Conservation (phyloP, 2,888 invertebrate genomes). For the Opisthograptis luteolata region DNA sequence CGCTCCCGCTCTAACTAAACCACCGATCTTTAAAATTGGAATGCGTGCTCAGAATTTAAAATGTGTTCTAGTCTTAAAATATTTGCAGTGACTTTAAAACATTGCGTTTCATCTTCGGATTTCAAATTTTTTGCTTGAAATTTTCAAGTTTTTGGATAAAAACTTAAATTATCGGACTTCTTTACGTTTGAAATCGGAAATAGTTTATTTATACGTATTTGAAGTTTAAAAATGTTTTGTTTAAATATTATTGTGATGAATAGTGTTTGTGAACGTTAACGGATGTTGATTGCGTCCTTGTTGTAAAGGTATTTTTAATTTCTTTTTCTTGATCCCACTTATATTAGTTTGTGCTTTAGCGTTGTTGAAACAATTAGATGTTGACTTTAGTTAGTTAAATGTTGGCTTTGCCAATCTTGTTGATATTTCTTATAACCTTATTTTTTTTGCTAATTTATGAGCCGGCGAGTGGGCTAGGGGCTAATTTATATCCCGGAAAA, state of each 20-base stretch:
- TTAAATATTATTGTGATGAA: constrained; percentile 8
- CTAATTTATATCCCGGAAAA: too few relatives aligned
- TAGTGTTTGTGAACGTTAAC: constrained; percentile 8
- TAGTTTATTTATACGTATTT: background rate
- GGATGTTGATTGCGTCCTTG: constrained; percentile 14
- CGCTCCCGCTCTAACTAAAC: constrained; percentile 46
- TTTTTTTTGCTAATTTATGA: too few relatives aligned
- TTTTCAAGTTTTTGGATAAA: background rate
- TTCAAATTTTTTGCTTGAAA: background rate
- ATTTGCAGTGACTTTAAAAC: background rate
- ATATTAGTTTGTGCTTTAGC: too few relatives aligned
- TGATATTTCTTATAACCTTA: too few relatives aligned
- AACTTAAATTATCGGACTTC: background rate
- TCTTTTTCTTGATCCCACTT: constrained; percentile 4
- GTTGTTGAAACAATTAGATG: too few relatives aligned
- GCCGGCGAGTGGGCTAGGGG: too few relatives aligned
- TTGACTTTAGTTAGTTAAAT: too few relatives aligned
- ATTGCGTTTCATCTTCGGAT: background rate
- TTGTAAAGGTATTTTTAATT: constrained; percentile 34
- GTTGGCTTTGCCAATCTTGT: too few relatives aligned
- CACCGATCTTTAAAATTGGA: constrained; percentile 8
- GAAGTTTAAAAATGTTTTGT: background rate
- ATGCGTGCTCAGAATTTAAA: constrained; percentile 40
- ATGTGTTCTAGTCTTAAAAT: background rate
- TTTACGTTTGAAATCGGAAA: background rate